phyloP scores from a whole-genome alignment of 2,797 vertebrate genomes.

The Mus caroli region DNA sequence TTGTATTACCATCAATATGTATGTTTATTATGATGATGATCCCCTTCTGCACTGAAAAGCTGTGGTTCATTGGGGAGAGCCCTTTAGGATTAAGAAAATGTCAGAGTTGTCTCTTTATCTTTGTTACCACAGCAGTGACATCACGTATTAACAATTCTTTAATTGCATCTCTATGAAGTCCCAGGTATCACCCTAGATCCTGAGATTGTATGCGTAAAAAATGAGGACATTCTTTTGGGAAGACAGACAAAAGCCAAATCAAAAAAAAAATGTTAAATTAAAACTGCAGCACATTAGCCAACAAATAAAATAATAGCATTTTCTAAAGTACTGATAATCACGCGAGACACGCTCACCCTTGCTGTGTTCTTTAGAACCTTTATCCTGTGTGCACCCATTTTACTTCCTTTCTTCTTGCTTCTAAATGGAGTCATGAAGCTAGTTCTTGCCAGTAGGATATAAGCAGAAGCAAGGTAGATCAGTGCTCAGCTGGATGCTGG shows the following conservation, averaged over 20 bases:
- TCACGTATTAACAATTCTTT: conserved; percentile 51
- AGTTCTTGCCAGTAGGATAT: neutral
- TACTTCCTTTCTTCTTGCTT: neutral
- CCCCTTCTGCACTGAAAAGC: neutral
- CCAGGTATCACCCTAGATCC: neutral
- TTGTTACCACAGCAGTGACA: neutral
- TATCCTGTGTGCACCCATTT: neutral
- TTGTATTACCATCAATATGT: conserved; percentile 13
- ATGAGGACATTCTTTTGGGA: conserved; percentile 9
- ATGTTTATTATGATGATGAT: neutral
- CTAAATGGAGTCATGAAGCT: neutral
- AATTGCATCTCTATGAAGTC: conserved; percentile 15
- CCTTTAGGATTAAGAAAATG: conserved; percentile 28
- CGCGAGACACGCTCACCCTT: neutral
- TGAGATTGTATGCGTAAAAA: conserved; percentile 33
- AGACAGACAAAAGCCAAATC: neutral
- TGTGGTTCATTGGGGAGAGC: conserved; percentile 20
- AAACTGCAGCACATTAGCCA: neutral
- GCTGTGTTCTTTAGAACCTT: neutral
- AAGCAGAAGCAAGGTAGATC: neutral
- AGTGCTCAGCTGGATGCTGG: neutral
- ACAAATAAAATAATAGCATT: conserved; percentile 40
- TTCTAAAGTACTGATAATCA: conserved; percentile 9
- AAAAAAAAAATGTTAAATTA: neutral
- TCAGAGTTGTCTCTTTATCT: conserved; percentile 29